Conservation (phyloP, 2,888 invertebrate genomes). For the Silvanus unidentatus region DNA sequence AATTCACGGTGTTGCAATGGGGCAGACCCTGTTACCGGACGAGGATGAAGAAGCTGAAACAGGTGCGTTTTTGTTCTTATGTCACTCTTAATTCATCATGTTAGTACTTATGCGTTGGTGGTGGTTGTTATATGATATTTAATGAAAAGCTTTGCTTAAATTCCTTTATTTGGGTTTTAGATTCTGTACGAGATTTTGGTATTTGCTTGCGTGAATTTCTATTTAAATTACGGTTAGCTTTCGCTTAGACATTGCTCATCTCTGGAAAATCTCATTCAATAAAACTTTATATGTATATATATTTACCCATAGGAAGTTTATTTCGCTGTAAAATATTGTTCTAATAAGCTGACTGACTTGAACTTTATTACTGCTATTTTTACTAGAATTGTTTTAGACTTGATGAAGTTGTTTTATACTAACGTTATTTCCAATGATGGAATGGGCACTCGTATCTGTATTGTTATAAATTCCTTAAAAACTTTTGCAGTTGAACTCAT, state of each 20-base stretch:
- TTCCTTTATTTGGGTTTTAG: slow-evolving; percentile 14
- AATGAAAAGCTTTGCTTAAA: slow-evolving; percentile 1
- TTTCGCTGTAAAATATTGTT: slow-evolving; percentile 4
- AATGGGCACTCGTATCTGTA: too few relatives aligned
- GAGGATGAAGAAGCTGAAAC: slow-evolving; percentile 31
- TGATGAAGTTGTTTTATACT: too few relatives aligned
- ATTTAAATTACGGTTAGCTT: slow-evolving; percentile 15
- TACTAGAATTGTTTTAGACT: too few relatives aligned
- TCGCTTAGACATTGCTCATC: slow-evolving; percentile 5
- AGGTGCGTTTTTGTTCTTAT: slow-evolving; percentile 20
- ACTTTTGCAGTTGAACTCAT: too few relatives aligned
- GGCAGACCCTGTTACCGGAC: slow-evolving; percentile 29
- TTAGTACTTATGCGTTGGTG: neutral
- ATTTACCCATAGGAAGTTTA: slow-evolving; percentile 3
- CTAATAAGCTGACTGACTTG: neutral
- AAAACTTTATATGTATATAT: slow-evolving; percentile 11
- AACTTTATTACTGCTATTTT: neutral
- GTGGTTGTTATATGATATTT: neutral
- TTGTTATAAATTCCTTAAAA: too few relatives aligned
- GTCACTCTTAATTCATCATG: neutral
- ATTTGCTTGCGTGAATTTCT: slow-evolving; percentile 15
- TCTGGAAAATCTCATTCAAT: slow-evolving; percentile 7
- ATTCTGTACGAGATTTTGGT: slow-evolving; percentile 18
- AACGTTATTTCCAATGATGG: too few relatives aligned
- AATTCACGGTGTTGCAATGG: slow-evolving; percentile 13